These are phyloP conservation scores for Perithous albicinctus DNA, from an alignment of 2,888 invertebrate species.

Conservation along the genomic window DNA sequence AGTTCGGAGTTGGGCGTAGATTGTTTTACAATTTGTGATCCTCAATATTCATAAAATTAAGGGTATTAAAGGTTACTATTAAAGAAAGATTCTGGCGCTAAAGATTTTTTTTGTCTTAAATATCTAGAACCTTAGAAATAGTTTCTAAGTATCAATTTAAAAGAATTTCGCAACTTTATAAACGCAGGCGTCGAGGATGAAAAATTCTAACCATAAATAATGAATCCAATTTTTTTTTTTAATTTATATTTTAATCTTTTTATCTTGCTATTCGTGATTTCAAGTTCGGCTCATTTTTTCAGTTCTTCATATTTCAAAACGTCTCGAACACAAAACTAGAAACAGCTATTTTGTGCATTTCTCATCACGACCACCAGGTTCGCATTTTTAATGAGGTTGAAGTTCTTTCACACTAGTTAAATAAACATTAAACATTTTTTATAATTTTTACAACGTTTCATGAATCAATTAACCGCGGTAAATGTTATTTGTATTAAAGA, in stretches of 20 bases:
- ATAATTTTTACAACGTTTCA: too few species aligned
- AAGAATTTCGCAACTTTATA: background rate
- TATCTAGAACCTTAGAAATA: background rate
- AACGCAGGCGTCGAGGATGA: background rate
- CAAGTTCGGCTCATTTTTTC: background rate
- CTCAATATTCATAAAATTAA: background rate
- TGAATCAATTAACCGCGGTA: too few species aligned
- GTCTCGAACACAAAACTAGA: background rate
- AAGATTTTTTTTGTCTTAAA: background rate
- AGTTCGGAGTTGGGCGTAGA: background rate
- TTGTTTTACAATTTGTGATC: background rate
- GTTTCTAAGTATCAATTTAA: background rate
- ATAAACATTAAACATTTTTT: too few species aligned
- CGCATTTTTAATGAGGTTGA: background rate
- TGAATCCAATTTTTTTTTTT: too few species aligned
- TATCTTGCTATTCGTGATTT: background rate
- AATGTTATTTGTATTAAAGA: too few species aligned
- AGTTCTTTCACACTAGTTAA: too few species aligned
- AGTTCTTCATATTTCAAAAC: background rate
- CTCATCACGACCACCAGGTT: too few species aligned
- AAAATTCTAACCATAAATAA: background rate
- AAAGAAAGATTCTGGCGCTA: background rate
- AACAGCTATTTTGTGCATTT: background rate
- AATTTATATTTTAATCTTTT: background rate
- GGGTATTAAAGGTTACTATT: background rate